phyloP scores from a whole-genome alignment of 2,888 invertebrate genomes.

The Archips crataeganus region DNA sequence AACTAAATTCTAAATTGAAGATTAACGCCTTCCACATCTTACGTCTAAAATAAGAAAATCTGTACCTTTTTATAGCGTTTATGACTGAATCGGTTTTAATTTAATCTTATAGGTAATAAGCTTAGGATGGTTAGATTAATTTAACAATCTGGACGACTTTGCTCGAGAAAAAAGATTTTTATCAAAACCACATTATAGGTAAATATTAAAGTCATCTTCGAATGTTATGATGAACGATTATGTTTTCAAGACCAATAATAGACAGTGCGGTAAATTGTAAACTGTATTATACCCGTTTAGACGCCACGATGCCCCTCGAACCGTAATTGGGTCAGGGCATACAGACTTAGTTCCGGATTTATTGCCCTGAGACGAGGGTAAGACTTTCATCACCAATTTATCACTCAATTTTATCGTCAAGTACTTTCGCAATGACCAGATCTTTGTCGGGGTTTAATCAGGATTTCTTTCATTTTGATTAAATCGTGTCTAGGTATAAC shows the following conservation, averaged over 20 bases:
- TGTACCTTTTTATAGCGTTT: not conserved
- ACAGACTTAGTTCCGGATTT: slow-evolving; percentile 48
- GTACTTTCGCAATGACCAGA: slow-evolving; percentile 6
- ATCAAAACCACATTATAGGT: not conserved
- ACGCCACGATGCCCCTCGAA: slow-evolving; percentile 42
- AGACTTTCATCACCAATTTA: slow-evolving; percentile 51
- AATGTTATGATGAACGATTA: not conserved
- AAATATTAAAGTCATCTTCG: too few species aligned
- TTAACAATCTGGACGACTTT: not conserved
- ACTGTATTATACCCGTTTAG: slow-evolving; percentile 16
- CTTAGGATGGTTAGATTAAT: not conserved
- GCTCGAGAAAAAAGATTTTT: not conserved
- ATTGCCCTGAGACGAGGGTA: slow-evolving; percentile 48
- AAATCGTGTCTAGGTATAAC: not conserved
- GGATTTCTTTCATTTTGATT: not conserved
- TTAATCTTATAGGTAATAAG: not conserved
- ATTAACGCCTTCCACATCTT: not conserved
- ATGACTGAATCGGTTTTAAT: not conserved
- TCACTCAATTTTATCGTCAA: slow-evolving; percentile 41
- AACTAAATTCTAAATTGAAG: not conserved
- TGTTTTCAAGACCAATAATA: not conserved
- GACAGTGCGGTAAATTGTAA: not conserved
- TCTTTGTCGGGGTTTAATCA: not conserved
- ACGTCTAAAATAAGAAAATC: not conserved
- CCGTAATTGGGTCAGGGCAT: slow-evolving; percentile 61